Percentiles rank a stretch among this genome's conserved stretches.
Conservation (phyloP, 2,113 vertebrate genomes). For the Gulo gulo region DNA sequence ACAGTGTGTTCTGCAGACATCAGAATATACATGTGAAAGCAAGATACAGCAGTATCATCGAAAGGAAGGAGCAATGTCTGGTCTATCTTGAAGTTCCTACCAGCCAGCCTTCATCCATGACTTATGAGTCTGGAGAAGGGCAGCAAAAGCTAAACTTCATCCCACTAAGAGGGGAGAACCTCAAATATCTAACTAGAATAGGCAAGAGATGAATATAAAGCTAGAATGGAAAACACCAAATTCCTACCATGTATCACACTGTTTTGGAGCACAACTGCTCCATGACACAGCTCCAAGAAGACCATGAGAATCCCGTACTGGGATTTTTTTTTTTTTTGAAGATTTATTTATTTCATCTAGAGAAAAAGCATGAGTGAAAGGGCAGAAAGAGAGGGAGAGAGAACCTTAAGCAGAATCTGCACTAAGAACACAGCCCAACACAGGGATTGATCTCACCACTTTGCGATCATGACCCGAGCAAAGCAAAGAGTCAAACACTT, state of each 20-base stretch:
- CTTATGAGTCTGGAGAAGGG: slow-evolving; percentile 66
- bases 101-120: slow-evolving; percentile 50
- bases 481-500: not conserved
- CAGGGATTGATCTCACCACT: not conserved
- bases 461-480: not conserved
- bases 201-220: not conserved
- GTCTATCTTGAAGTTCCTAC: slow-evolving; percentile 61
- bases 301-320: not conserved
- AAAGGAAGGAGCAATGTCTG: slow-evolving; percentile 29
- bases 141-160: slow-evolving; percentile 70
- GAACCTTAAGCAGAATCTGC: not conserved
- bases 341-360: not conserved
- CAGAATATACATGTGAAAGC: not conserved
- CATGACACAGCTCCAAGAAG: too few species aligned
- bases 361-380: not conserved
- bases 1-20: not conserved
- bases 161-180: not conserved
- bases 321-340: not conserved
- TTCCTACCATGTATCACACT: not conserved
- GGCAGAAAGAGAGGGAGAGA: not conserved
- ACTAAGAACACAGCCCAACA: not conserved
- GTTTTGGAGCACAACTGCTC: not conserved
- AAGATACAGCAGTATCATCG: not conserved
- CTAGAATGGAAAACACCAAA: not conserved
- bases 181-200: not conserved